Evolutionary conservation across 2,888 invertebrate species (phyloP).

Genomic region (Ochropleura plecta): DNA sequence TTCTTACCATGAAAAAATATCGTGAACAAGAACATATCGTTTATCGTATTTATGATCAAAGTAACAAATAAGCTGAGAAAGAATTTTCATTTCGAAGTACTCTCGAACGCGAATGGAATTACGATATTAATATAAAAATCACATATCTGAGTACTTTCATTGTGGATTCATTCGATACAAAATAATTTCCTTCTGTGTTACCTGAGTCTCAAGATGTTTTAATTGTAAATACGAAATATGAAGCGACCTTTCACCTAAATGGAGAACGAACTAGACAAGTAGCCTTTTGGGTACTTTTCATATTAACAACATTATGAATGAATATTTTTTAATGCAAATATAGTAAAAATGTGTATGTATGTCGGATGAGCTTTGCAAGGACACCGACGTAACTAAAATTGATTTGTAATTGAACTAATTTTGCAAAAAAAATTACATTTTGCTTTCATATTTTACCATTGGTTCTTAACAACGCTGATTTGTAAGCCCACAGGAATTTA

Average conservation of each 20-base stretch:
- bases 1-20: constrained; percentile 22
- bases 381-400: neutral
- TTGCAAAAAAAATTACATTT: neutral
- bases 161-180: constrained; percentile 6
- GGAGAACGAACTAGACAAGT: neutral
- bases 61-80: constrained; percentile 29
- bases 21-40: constrained; percentile 16
- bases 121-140: constrained; percentile 33
- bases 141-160: constrained; percentile 21
- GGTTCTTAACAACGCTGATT: neutral
- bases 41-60: constrained; percentile 30
- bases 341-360: neutral
- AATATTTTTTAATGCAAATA: neutral
- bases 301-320: neutral
- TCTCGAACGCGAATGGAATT: constrained; percentile 40
- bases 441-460: neutral
- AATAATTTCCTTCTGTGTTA: constrained; percentile 10
- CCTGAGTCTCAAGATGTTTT: constrained; percentile 1
- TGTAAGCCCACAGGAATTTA: neutral
- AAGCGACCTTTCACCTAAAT: neutral
- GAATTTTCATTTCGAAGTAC: constrained; percentile 23
- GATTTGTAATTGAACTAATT: neutral
- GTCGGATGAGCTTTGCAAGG: neutral
- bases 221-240: neutral
- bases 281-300: neutral